Percentiles rank a stretch among this genome's conserved stretches.
phyloP scores from a whole-genome alignment of 1,140 invertebrate genomes.

The Drosophila kohkoa region DNA sequence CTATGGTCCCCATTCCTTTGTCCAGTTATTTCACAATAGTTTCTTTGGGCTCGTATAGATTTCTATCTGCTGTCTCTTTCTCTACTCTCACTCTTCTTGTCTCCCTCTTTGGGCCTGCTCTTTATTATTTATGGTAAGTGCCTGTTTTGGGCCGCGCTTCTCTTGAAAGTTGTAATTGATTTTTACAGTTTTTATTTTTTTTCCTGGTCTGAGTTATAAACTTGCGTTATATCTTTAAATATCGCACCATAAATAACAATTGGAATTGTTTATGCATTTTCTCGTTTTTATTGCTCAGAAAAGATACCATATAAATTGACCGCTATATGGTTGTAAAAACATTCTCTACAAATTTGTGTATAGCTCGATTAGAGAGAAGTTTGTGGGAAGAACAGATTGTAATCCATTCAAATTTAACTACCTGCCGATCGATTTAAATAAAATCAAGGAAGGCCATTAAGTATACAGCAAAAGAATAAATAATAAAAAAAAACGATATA shows the following conservation, averaged over 20 bases:
- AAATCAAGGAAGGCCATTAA: constrained; percentile 45
- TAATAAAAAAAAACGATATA: constrained; percentile 65
- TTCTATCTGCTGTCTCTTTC: constrained; percentile 44
- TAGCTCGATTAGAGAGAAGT: constrained; percentile 7
- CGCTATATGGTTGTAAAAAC: constrained; percentile 7
- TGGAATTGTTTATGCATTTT: constrained; percentile 23
- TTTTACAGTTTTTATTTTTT: constrained; percentile 57
- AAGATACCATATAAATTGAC: background rate
- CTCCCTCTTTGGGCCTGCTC: constrained; percentile 39
- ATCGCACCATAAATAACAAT: constrained; percentile 59
- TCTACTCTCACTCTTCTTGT: constrained; percentile 14
- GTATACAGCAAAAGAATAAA: constrained; percentile 54
- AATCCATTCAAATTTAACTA: constrained; percentile 32
- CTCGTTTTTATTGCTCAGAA: constrained; percentile 5
- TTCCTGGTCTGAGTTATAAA: constrained; percentile 42
- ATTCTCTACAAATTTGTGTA: constrained; percentile 4
- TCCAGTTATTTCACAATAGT: constrained; percentile 67
- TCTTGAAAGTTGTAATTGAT: constrained; percentile 68
- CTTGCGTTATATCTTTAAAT: constrained; percentile 39
- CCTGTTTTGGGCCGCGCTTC: constrained; percentile 37
- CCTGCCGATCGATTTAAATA: constrained; percentile 35
- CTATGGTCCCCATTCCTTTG: constrained; percentile 26
- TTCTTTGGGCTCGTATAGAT: constrained; percentile 67
- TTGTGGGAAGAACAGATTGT: constrained; percentile 8
- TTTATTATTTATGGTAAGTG: constrained; percentile 76